Percentiles rank a stretch among this genome's conserved stretches.
Evolutionary conservation across 1,140 invertebrate species (phyloP).

Genomic region (Venustaconcha ellipsiformis): DNA sequence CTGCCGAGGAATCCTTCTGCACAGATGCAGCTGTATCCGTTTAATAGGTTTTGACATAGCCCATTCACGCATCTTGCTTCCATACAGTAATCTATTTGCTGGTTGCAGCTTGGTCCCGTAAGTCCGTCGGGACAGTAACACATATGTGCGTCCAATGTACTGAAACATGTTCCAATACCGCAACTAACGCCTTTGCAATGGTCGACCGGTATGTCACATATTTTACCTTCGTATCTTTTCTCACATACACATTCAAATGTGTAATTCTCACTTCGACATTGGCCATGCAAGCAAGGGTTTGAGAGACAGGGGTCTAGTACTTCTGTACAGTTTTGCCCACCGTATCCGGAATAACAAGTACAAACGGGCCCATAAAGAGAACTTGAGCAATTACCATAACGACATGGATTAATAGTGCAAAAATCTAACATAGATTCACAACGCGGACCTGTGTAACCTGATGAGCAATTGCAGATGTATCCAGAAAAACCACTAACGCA

Average conservation of each 20-base stretch:
- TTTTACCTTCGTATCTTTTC: slow-evolving; percentile 12
- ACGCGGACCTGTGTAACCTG: slow-evolving; percentile 6
- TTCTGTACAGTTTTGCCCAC: slow-evolving; percentile 1
- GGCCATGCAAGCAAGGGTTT: slow-evolving; percentile 17
- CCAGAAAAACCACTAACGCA: slow-evolving; percentile 8
- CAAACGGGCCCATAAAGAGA: slow-evolving; percentile 12
- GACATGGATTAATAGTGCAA: slow-evolving; percentile 12
- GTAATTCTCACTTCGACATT: slow-evolving; percentile 3
- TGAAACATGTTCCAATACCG: slow-evolving; percentile 18
- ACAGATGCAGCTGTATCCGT: slow-evolving; percentile 20
- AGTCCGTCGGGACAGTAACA: slow-evolving; percentile 11
- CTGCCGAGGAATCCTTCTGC: slow-evolving; percentile 17
- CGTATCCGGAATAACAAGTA: slow-evolving; percentile 17
- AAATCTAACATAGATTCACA: slow-evolving; percentile 8
- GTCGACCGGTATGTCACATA: slow-evolving; percentile 22
- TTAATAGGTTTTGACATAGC: slow-evolving; percentile 11
- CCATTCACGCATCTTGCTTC: slow-evolving; percentile 34
- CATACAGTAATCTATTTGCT: slow-evolving; percentile 15
- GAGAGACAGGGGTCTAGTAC: slow-evolving; percentile 14
- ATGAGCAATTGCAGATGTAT: slow-evolving; percentile 12
- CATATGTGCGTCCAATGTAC: neutral
- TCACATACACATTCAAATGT: slow-evolving; percentile 13
- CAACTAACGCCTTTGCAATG: slow-evolving; percentile 31
- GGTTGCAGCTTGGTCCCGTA: slow-evolving; percentile 36
- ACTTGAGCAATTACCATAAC: slow-evolving; percentile 13